Evolutionary conservation across 2,113 vertebrate genomes (phyloP).

Genomic region (Benitochromis conjunctus): DNA sequence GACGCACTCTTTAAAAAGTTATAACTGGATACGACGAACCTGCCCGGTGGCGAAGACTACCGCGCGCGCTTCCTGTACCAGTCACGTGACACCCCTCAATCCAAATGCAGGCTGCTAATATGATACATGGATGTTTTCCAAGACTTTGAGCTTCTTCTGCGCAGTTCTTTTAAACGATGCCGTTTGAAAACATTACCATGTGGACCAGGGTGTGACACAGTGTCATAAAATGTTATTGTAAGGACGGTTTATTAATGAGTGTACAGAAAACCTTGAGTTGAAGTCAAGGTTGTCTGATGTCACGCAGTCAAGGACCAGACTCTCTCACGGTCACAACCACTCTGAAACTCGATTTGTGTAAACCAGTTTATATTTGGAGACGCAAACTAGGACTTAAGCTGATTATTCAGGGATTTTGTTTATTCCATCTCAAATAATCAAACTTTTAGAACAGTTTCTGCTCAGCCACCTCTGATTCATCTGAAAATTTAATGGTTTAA

Average conservation of each 20-base stretch:
- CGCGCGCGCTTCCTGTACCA: conserved; percentile 35
- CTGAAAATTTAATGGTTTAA: background rate
- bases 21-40: conserved; percentile 29
- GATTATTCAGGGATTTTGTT: background rate
- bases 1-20: background rate
- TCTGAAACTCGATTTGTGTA: background rate
- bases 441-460: background rate
- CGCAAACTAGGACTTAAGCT: background rate
- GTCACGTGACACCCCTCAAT: conserved; percentile 49
- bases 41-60: background rate
- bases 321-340: background rate
- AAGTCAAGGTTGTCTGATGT: background rate
- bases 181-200: background rate
- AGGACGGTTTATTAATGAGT: background rate
- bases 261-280: background rate
- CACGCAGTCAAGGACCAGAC: background rate
- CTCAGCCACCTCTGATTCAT: background rate
- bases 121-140: background rate
- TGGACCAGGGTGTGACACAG: background rate
- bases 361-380: background rate
- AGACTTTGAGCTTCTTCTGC: background rate
- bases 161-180: background rate
- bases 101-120: background rate
- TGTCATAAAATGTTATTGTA: background rate
- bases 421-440: background rate